Base-by-base conservation (phyloP, 2,113 vertebrate genomes). In the Chrysochloris asiatica region DNA sequence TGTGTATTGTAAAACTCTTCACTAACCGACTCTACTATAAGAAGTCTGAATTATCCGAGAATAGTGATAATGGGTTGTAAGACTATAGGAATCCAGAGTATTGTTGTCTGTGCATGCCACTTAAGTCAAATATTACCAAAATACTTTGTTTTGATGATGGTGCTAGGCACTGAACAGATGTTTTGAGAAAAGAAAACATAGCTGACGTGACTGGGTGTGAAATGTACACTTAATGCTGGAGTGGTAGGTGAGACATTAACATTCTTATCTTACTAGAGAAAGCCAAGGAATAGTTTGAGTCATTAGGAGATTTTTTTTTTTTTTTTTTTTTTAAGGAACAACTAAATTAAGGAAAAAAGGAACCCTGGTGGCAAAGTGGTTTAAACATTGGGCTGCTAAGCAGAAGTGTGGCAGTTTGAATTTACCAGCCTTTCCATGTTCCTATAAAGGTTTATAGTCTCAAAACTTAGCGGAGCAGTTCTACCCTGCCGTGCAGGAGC, bases 11-110 rank as follows among this genome's bases (percentile, higher is more conserved):
- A 65, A 85, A 52, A 72, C 38, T 54, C 67, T 17, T 65, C 36
- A 45, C 48, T 33, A 67, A 4, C 2, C 33, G 69, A 76, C 47
- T 71, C 41, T 48, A 0, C 79, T 19, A n/a, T n/a, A 6, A 28
- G 45, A 63, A 28, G 41, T 28, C 2, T 13, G 41, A 67, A 83
- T 65, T 83, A 61, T 30, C 24, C n/a, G 30, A 83, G 78, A 89
- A 4, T 14, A 24, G 52, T 69, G 56, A 82, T 45, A 36, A 28
- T 21, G 8, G 28, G n/a, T 6, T 9, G 24, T 47, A 56, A 61
- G 83, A 81, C 45, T 38, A 61, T 13, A 41, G 92, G 91, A 92
- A 93, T 95, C 80, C 19, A 50, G 89, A 73, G 45, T 43, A 45
- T 73, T 89, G 88, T 67, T 67, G 54, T 85, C 28, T 83, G 71